Evolutionary conservation across 2,888 invertebrate species (phyloP).

Genomic region (Fragum sueziense): DNA sequence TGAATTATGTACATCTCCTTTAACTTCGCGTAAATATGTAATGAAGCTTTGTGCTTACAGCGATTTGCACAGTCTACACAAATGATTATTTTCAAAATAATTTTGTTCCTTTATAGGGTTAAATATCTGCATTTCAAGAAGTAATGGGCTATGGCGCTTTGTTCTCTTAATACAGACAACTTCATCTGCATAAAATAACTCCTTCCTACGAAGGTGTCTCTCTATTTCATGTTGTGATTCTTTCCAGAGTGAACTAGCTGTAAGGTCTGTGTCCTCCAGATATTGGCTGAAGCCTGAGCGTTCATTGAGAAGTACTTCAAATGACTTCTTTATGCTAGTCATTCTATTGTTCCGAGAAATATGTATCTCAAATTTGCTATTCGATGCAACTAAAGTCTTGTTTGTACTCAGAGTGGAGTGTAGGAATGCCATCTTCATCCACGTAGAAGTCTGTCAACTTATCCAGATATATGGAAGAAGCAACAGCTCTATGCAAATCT

Average conservation of each 20-base stretch:
- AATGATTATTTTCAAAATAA: constrained; percentile 3
- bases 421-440: neutral
- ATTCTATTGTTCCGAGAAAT: neutral
- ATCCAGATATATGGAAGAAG: no score
- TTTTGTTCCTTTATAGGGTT: constrained; percentile 14
- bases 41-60: neutral
- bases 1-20: no score
- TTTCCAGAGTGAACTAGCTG: neutral
- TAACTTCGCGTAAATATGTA: neutral
- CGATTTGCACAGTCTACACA: constrained; percentile 26
- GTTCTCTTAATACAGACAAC: neutral
- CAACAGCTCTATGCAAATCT: no score
- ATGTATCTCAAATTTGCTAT: constrained; percentile 19
- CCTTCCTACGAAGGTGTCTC: neutral
- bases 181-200: constrained; percentile 1
- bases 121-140: constrained; percentile 24
- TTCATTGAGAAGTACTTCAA: neutral
- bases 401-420: constrained; percentile 3
- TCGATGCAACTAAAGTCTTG: neutral
- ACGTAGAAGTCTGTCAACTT: neutral
- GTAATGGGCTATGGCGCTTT: constrained; percentile 2
- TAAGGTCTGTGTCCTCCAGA: neutral
- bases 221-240: neutral
- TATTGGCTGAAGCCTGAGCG: neutral
- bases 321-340: neutral